Conservation (phyloP, 2,797 vertebrate genomes). For the Chelonia mydas region DNA sequence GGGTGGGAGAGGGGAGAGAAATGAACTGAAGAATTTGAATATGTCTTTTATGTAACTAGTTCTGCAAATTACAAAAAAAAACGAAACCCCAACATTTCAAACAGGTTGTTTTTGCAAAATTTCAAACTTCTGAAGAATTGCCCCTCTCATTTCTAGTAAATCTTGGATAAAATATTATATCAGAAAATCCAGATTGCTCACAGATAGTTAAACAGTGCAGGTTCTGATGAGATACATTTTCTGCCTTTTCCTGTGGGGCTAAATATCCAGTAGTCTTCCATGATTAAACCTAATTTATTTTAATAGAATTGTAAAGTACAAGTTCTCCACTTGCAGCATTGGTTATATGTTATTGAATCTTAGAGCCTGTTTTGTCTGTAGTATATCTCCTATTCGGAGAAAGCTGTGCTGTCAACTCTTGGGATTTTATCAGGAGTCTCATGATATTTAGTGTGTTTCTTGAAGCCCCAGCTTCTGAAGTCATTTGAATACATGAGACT, state of each 20-base stretch:
- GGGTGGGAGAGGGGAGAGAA: not conserved
- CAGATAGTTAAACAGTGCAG: accelerated
- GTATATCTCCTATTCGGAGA: not conserved
- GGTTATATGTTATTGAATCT: not conserved
- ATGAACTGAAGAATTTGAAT: not conserved
- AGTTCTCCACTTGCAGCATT: not conserved
- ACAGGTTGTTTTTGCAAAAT: not conserved
- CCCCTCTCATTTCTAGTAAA: not conserved
- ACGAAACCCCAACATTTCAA: not conserved
- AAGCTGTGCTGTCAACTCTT: not conserved
- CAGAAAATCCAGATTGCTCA: not conserved
- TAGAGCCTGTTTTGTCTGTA: not conserved
- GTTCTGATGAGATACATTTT: not conserved
- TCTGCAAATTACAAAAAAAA: not conserved
- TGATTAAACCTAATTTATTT: not conserved
- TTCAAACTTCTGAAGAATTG: not conserved
- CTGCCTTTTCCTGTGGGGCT: not conserved
- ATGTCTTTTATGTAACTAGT: not conserved
- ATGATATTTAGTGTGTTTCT: not conserved
- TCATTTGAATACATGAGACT: not conserved
- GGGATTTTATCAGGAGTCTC: not conserved
- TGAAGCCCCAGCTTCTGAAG: not conserved
- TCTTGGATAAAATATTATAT: not conserved
- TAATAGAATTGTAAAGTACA: not conserved
- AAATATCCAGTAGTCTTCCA: not conserved